Base-by-base conservation (phyloP, 2,113 vertebrate species). In the Hippolais icterina region DNA sequence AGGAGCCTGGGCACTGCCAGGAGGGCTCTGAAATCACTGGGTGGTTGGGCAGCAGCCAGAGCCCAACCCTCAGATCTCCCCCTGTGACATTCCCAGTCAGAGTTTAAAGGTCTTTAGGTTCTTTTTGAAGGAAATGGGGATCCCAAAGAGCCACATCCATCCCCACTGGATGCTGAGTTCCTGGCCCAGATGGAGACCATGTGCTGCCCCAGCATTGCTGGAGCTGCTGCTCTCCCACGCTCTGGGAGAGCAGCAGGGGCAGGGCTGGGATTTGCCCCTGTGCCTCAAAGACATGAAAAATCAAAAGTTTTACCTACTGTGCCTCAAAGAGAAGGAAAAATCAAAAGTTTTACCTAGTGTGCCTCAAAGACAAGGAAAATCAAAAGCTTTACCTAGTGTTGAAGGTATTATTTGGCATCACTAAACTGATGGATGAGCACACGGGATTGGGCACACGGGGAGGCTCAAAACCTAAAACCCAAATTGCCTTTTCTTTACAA, bases 371-470 rank as follows among this genome's bases (percentile, higher is more conserved):
- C 4, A 37, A 71, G 35, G 5, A 12, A 66, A 93, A 90, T 41
- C 46, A 53, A 72, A 63, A 69, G 64, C 39, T 72, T 71, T 52
- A 53, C 63, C 56, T 49, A 3, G 72, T 56, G 12, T 4, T n/a
- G 59, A 52, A 27, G 23, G 16, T 39, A 4, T 59, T 63, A 42
- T 9, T 31, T 44, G 31, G 61, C 10, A 14, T 71, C 75, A 52
- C 68, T 39, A 4, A 84, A 56, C 12, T 35, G 60, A 27, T 2
- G 9, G 14, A 46, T 31, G 7, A n/a, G 42, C 12, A 10, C 4
- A 5, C 0, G 22, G 61, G 49, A 9, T 9, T 6, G 69, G 37
- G 52, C 27, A 23, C 31, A 15, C 0, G 18, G 15, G 20, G 31
- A 53, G 9, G 44, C 60, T 64, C 44, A 49, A 47, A 81, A 3